Conservation (phyloP, 2,888 invertebrate species). For the Oligia latruncula region DNA sequence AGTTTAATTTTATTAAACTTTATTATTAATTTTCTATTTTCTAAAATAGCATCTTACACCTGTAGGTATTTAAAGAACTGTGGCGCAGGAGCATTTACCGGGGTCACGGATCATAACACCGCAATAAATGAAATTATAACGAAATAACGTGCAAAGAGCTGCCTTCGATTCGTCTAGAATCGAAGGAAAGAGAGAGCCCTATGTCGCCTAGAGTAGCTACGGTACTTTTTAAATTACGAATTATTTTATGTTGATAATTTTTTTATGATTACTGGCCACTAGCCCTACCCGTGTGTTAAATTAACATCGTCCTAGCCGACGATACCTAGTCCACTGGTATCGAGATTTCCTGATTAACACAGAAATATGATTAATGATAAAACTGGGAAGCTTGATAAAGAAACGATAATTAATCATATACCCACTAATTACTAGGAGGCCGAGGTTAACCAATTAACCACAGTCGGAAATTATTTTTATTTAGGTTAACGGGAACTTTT, state of each 20-base stretch:
- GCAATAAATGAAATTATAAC: background rate
- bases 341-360: slow-evolving; percentile 44
- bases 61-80: background rate
- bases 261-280: background rate
- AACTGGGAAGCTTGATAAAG: slow-evolving; percentile 56
- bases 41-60: too few relatives aligned
- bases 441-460: slow-evolving; percentile 46
- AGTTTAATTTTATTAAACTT: too few relatives aligned
- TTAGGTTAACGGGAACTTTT: slow-evolving; percentile 19
- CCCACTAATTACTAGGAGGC: slow-evolving; percentile 27
- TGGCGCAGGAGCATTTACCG: background rate
- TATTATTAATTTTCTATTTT: background rate
- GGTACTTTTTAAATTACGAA: too few relatives aligned
- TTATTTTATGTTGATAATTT: background rate
- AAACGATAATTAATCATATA: slow-evolving; percentile 57
- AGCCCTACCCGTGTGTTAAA: background rate
- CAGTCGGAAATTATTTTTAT: slow-evolving; percentile 32
- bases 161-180: too few relatives aligned
- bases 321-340: slow-evolving; percentile 4
- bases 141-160: background rate
- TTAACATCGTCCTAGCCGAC: background rate
- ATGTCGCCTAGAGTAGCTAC: background rate
- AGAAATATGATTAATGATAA: slow-evolving; percentile 62
- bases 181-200: background rate
- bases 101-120: background rate